phyloP scores from a whole-genome alignment of 2,888 invertebrate species.

The Tenthredo distinguenda region DNA sequence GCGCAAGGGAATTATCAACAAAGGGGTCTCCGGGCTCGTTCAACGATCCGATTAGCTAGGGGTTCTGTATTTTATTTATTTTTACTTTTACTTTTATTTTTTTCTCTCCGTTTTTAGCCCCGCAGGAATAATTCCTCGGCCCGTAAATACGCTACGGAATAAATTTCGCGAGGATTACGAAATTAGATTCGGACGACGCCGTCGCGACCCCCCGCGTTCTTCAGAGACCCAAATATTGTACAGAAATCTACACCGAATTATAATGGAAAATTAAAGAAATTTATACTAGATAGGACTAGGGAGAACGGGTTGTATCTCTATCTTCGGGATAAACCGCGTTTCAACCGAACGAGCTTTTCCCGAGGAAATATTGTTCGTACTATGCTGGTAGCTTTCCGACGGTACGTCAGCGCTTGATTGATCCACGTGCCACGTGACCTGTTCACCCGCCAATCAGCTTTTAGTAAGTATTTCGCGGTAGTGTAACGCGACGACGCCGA shows the following conservation, averaged over 20 bases:
- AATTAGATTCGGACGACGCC: neutral
- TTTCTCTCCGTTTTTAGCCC: neutral
- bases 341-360: neutral
- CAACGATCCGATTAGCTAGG: constrained; percentile 45
- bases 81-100: neutral
- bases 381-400: constrained; percentile 26
- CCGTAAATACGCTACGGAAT: constrained; percentile 25
- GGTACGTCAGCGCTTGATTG: constrained; percentile 45
- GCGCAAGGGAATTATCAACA: constrained; percentile 47
- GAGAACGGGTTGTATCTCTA: neutral
- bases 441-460: constrained; percentile 31
- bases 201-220: neutral
- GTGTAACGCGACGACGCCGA: constrained; percentile 12
- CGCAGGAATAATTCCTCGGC: constrained; percentile 28
- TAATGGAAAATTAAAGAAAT: neutral
- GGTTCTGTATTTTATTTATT: neutral
- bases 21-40: constrained; percentile 43
- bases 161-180: constrained; percentile 15
- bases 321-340: neutral
- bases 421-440: constrained; percentile 45
- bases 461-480: neutral
- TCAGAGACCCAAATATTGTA: neutral
- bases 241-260: neutral
- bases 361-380: neutral
- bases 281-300: neutral